phyloP scores from a whole-genome alignment of 2,797 vertebrate species.

The Meriones psammophilus region DNA sequence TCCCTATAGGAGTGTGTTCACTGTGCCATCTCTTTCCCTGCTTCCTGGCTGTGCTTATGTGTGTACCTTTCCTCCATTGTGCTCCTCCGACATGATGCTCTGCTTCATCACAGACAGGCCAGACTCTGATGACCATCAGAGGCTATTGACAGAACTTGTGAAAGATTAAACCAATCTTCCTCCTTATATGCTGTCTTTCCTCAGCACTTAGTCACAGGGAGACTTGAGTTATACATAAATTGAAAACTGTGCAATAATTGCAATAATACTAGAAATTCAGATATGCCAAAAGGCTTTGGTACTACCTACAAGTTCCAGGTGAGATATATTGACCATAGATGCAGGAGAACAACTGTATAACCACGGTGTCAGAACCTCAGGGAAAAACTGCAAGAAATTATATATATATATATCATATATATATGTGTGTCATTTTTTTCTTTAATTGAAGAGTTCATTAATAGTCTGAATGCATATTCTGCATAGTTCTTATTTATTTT shows the following conservation, averaged over 20 bases:
- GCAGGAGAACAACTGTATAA: neutral
- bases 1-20: neutral
- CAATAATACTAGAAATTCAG: neutral
- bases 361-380: neutral
- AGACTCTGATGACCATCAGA: neutral
- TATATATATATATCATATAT: neutral
- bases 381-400: neutral
- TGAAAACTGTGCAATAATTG: neutral
- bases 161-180: neutral
- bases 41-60: neutral
- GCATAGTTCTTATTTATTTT: neutral
- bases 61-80: rapidly evolving
- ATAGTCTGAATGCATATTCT: neutral
- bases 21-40: neutral
- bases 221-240: neutral
- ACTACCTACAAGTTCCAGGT: neutral
- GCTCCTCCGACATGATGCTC: neutral
- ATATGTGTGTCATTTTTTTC: neutral
- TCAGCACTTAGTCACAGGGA: neutral
- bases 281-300: neutral
- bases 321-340: neutral
- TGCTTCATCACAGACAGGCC: neutral
- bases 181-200: neutral
- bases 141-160: neutral
- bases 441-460: neutral